Evolutionary conservation across 2,113 vertebrate species (phyloP).

Genomic region (Mystacornis crossleyi): DNA sequence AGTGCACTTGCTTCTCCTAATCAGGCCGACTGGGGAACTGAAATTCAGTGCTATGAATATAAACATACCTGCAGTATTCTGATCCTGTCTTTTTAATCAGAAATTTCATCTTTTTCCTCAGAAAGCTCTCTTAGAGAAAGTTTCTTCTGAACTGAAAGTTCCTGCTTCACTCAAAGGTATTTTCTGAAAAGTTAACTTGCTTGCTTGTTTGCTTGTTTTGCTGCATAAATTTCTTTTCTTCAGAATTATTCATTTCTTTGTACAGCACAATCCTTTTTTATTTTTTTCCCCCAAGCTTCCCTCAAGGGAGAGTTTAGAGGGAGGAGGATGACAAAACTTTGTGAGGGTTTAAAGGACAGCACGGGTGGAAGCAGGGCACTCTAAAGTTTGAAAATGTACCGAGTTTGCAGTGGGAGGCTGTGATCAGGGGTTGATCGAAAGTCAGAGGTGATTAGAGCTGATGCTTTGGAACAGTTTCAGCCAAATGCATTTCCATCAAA

Average conservation of each 20-base stretch:
- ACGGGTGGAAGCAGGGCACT: background rate
- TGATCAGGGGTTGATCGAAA: background rate
- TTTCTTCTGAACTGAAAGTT: background rate
- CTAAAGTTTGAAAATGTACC: background rate
- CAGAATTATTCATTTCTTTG: background rate
- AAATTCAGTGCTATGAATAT: background rate
- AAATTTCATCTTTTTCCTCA: background rate
- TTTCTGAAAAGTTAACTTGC: background rate
- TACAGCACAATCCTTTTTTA: background rate
- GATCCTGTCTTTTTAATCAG: background rate
- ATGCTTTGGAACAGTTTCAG: conserved; percentile 6
- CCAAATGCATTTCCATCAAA: background rate
- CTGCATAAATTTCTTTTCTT: background rate
- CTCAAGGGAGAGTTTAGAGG: background rate
- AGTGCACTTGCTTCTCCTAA: background rate
- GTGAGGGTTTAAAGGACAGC: background rate
- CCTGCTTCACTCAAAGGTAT: background rate
- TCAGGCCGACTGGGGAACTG: background rate
- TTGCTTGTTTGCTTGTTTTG: background rate
- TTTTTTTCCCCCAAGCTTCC: background rate
- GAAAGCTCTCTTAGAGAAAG: background rate
- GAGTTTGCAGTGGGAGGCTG: background rate
- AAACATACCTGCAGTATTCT: background rate
- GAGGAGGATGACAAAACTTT: background rate
- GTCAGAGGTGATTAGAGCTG: background rate